Evolutionary conservation across 2,113 vertebrate species (phyloP).

Genomic region (Gobiocypris rarus): DNA sequence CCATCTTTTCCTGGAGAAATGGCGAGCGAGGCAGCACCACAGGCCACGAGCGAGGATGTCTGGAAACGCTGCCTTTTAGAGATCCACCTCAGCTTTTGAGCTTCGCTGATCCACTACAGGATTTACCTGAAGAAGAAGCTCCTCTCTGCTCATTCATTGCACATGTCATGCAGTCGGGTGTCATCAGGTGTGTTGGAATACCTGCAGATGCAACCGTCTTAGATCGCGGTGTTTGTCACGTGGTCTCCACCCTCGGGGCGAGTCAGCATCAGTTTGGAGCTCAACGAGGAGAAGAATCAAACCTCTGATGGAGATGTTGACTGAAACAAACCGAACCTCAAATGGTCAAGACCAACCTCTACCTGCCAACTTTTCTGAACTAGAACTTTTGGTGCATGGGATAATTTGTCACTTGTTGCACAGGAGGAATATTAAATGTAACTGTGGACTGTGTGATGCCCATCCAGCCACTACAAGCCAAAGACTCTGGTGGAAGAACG

Average conservation of each 20-base stretch:
- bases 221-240: neutral
- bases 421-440: neutral
- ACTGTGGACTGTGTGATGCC: neutral
- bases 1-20: constrained; percentile 64
- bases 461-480: neutral
- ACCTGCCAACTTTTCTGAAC: neutral
- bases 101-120: neutral
- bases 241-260: neutral
- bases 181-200: constrained; percentile 15
- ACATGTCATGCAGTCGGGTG: neutral
- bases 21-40: constrained; percentile 57
- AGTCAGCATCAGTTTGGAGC: neutral
- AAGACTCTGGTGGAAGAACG: neutral
- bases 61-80: constrained; percentile 55
- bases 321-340: constrained; percentile 28
- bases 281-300: neutral
- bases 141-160: constrained; percentile 2
- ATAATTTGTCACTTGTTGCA: constrained; percentile 22
- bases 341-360: neutral
- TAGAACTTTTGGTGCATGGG: neutral
- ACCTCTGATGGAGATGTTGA: neutral
- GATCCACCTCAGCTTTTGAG: neutral
- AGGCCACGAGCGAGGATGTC: constrained; percentile 52
- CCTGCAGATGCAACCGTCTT: constrained; percentile 10
- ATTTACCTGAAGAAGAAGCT: neutral